These are phyloP conservation scores for Protosalanx chinensis DNA, from an alignment of 2,797 vertebrate genomes.

Conservation along the genomic window DNA sequence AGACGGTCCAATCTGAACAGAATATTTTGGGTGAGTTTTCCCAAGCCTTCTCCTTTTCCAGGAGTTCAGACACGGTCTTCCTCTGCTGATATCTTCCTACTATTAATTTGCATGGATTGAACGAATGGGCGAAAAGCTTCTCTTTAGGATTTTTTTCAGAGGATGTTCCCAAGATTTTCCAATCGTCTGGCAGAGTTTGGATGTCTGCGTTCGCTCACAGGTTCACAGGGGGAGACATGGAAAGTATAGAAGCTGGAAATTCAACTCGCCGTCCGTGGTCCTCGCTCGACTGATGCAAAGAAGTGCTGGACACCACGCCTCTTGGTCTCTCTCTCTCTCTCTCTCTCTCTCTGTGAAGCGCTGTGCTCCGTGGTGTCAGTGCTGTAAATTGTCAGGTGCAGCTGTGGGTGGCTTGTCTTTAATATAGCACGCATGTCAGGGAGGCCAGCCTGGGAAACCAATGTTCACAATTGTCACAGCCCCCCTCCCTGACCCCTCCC, in stretches of 20 bases:
- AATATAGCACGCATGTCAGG: slow-evolving; percentile 78
- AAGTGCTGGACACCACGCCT: slow-evolving; percentile 13
- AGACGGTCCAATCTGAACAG: not conserved
- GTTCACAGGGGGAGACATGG: slow-evolving; percentile 7
- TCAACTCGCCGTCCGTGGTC: slow-evolving; percentile 40
- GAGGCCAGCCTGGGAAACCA: slow-evolving; percentile 70
- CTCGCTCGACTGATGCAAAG: slow-evolving; percentile 46
- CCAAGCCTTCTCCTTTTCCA: not conserved
- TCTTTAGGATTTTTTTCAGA: slow-evolving; percentile 15
- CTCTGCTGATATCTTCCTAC: not conserved
- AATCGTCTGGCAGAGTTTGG: not conserved
- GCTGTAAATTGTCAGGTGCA: slow-evolving; percentile 84
- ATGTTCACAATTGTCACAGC: slow-evolving; percentile 48
- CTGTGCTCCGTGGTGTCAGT: slow-evolving; percentile 40
- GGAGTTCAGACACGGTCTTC: slow-evolving; percentile 3
- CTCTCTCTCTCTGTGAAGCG: slow-evolving; percentile 11
- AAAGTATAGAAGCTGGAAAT: slow-evolving; percentile 36
- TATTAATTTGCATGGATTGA: not conserved
- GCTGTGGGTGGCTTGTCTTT: slow-evolving; percentile 71
- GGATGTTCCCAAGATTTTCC: not conserved
- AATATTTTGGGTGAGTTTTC: not conserved
- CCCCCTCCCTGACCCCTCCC: slow-evolving; percentile 19
- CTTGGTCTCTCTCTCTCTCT: not conserved
- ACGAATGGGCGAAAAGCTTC: slow-evolving; percentile 11
- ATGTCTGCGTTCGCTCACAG: slow-evolving; percentile 14